A percentile compares a stretch with the other conserved stretches of the same genome.
Evolutionary conservation across 2,888 invertebrate genomes (phyloP).

Genomic region (Lepetodrilus schrolli): DNA sequence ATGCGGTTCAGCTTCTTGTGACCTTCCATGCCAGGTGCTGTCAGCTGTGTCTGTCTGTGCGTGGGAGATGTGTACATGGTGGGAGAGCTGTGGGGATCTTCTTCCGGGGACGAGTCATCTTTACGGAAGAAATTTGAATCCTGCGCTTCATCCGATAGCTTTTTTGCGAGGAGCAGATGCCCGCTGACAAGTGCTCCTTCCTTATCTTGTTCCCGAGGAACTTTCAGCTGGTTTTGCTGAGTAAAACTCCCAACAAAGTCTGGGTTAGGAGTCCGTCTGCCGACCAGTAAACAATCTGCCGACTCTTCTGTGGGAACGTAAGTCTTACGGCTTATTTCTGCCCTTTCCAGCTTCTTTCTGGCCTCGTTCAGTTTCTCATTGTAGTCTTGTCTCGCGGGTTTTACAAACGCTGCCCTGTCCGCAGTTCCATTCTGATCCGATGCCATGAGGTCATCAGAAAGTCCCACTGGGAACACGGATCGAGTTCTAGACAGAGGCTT

Average conservation of each 20-base stretch:
- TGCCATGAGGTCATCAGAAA: not conserved
- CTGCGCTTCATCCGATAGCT: conserved; percentile 75
- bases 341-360: conserved; percentile 39
- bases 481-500: conserved; percentile 51
- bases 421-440: not conserved
- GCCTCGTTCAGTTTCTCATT: conserved; percentile 41
- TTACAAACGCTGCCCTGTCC: not conserved
- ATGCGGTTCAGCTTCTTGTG: not conserved
- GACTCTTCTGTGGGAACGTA: not conserved
- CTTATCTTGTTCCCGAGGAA: conserved; percentile 8
- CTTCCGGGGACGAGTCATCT: not conserved
- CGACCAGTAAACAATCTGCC: no score
- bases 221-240: conserved; percentile 15
- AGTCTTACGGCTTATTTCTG: not conserved
- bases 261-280: not conserved
- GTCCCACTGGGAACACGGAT: conserved; percentile 45
- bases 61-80: not conserved
- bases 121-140: conserved; percentile 50
- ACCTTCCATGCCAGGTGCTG: not conserved
- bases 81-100: not conserved
- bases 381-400: conserved; percentile 33
- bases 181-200: conserved; percentile 67
- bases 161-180: conserved; percentile 75
- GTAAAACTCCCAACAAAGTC: not conserved
- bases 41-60: not conserved